Percentiles rank a stretch among this genome's conserved stretches.
phyloP scores from a whole-genome alignment of 2,797 vertebrate species.

The Pseudomugil tenellus region DNA sequence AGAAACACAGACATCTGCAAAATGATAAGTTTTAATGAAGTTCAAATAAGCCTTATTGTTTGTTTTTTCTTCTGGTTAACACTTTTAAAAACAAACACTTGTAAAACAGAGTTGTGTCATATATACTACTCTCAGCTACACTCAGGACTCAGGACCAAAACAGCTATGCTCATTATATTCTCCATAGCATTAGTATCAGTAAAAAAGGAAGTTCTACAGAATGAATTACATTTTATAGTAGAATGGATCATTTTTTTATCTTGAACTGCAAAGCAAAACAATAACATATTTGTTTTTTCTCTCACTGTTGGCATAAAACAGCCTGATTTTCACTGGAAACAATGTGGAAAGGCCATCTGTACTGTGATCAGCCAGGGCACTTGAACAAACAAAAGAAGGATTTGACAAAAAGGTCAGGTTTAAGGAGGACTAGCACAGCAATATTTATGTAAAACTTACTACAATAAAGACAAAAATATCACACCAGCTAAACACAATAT shows the following conservation, averaged over 20 bases:
- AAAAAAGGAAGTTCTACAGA: constrained; percentile 16
- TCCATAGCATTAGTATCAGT: constrained; percentile 32
- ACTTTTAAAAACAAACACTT: constrained; percentile 26
- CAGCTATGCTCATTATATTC: constrained; percentile 23
- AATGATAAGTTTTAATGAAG: neutral
- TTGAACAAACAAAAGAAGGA: constrained; percentile 50
- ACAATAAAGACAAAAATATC: constrained; percentile 4
- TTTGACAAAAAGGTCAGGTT: constrained; percentile 50
- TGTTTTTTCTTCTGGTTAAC: neutral
- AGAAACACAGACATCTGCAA: neutral
- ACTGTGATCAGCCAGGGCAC: constrained; percentile 37
- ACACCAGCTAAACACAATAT: neutral
- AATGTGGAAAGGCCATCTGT: constrained; percentile 55
- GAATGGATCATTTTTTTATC: constrained; percentile 20
- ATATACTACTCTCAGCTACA: constrained; percentile 9
- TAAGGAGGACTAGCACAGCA: constrained; percentile 6
- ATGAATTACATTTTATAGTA: constrained; percentile 16
- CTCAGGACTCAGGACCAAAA: constrained; percentile 25
- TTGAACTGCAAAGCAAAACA: constrained; percentile 47
- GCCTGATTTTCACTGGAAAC: constrained; percentile 53
- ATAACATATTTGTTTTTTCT: constrained; percentile 53
- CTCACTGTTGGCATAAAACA: constrained; percentile 45
- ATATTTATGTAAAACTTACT: constrained; percentile 16
- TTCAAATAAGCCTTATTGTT: too few species aligned
- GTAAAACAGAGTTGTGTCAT: too few species aligned